Evolutionary conservation across 2,888 invertebrate genomes (phyloP).

Genomic region (Slavum lentiscoides): DNA sequence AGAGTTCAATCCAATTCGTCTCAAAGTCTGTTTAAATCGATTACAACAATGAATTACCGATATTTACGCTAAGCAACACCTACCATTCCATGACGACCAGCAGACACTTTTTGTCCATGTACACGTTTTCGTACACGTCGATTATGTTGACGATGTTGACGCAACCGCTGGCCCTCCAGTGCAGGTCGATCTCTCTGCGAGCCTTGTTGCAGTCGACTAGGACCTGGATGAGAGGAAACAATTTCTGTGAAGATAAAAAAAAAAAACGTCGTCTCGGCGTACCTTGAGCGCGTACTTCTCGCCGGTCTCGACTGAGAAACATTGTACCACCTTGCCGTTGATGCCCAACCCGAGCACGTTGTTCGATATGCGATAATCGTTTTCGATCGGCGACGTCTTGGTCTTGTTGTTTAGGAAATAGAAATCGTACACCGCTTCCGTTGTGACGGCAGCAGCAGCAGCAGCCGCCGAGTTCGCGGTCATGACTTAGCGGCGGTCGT

Average conservation of each 20-base stretch:
- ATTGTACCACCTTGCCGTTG: constrained; percentile 98
- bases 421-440: not conserved
- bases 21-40: too few species aligned
- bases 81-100: constrained; percentile 99
- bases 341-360: constrained; percentile 95
- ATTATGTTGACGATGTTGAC: constrained; percentile 88
- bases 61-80: not conserved
- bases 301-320: constrained; percentile 75
- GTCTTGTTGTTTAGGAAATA: constrained; percentile 58
- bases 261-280: not conserved
- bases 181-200: constrained; percentile 90
- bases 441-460: not conserved
- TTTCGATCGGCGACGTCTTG: constrained; percentile 80
- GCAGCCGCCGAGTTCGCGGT: not conserved
- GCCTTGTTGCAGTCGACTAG: constrained; percentile 91
- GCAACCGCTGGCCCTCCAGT: constrained; percentile 90
- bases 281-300: constrained; percentile 89
- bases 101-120: constrained; percentile 86
- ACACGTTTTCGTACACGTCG: constrained; percentile 97
- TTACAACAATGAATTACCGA: too few species aligned
- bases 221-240: constrained; percentile 64
- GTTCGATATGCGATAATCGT: constrained; percentile 89
- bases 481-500: not conserved
- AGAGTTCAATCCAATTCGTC: too few species aligned
- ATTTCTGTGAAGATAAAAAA: not conserved